Percentiles rank a stretch among this genome's conserved stretches.
phyloP scores from a whole-genome alignment of 2,888 invertebrate species.

The Lasioglossum morio region DNA sequence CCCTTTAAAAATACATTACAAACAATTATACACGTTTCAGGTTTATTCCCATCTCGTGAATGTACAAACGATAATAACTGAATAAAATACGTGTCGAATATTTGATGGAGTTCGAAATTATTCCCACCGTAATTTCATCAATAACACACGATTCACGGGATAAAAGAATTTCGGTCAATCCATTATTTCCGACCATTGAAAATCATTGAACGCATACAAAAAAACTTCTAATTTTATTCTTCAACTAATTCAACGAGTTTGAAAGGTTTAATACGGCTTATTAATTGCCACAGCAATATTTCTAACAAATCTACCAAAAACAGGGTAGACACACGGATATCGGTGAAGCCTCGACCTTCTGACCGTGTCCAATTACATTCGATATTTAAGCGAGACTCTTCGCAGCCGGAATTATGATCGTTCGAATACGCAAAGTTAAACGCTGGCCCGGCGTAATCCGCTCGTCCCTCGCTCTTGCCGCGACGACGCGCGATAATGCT shows the following conservation, averaged over 20 bases:
- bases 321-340: neutral
- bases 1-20: neutral
- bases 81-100: neutral
- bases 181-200: too few species aligned
- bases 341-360: neutral
- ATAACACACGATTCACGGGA: too few species aligned
- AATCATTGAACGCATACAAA: too few species aligned
- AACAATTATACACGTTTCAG: neutral
- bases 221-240: too few species aligned
- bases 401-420: neutral
- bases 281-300: neutral
- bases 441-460: neutral
- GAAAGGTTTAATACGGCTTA: neutral
- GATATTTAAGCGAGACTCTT: neutral
- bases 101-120: neutral
- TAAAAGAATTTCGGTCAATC: too few species aligned
- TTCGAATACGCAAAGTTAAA: neutral
- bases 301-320: neutral
- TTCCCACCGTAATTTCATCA: neutral
- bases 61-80: neutral
- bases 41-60: neutral
- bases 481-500: constrained; percentile 7
- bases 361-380: neutral
- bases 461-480: neutral
- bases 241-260: neutral